phyloP scores from a whole-genome alignment of 2,113 vertebrate species.

The Dermatemys mawii region DNA sequence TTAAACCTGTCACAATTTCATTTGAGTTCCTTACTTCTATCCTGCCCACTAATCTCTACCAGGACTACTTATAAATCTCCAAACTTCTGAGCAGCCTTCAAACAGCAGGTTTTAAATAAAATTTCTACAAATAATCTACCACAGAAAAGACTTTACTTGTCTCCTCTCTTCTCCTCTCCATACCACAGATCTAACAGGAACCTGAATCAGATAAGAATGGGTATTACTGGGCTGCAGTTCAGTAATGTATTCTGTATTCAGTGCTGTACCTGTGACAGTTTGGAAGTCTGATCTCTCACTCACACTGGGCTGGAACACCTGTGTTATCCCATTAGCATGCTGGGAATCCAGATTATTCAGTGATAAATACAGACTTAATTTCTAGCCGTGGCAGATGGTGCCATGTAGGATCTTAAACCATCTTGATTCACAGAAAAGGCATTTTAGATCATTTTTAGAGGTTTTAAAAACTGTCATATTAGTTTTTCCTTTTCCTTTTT shows the following conservation, averaged over 20 bases:
- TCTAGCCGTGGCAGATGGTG: not conserved
- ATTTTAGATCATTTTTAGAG: not conserved
- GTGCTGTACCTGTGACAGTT: not conserved
- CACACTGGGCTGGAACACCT: accelerated
- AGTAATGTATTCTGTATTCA: not conserved
- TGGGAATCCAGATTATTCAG: not conserved
- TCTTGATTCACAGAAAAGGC: not conserved
- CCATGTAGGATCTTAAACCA: not conserved
- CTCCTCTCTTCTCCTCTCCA: not conserved
- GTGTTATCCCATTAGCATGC: not conserved
- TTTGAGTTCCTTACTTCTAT: not conserved
- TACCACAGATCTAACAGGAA: not conserved
- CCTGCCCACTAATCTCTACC: not conserved
- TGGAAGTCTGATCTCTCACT: not conserved
- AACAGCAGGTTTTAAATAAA: not conserved
- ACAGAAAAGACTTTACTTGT: not conserved
- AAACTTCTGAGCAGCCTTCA: not conserved
- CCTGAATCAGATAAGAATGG: not conserved
- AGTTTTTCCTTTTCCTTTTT: too few relatives aligned
- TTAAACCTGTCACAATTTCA: too few relatives aligned
- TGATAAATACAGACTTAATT: not conserved
- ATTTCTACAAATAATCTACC: not conserved
- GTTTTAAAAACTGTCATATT: not conserved
- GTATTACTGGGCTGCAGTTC: accelerated
- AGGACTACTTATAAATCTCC: not conserved